These are phyloP conservation scores for Sipha maydis DNA, from an alignment of 2,888 invertebrate genomes.

Conservation along the genomic window DNA sequence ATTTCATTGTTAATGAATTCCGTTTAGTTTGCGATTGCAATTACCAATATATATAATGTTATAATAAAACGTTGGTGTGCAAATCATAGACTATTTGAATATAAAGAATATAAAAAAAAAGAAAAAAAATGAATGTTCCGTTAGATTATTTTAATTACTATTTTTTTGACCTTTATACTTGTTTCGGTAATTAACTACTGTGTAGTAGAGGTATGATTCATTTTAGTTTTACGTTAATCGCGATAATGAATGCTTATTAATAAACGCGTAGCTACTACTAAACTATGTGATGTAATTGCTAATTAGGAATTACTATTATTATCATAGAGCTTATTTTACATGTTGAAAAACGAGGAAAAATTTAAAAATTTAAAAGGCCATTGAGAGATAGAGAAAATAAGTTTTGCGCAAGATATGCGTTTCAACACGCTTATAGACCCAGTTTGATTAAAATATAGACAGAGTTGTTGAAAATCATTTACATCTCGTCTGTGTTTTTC, in stretches of 20 bases:
- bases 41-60: no score
- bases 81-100: no score
- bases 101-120: no score
- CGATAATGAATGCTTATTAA: neutral
- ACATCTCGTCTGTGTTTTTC: neutral
- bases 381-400: neutral
- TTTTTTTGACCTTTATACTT: constrained; percentile 5
- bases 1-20: no score
- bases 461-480: no score
- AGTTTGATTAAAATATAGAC: neutral
- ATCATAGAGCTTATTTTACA: neutral
- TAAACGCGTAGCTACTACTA: neutral
- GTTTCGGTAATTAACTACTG: neutral
- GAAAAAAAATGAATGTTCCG: no score
- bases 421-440: neutral
- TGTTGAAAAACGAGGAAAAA: neutral
- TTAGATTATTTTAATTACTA: neutral
- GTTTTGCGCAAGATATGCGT: neutral
- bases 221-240: neutral
- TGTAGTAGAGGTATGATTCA: neutral
- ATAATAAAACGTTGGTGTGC: no score
- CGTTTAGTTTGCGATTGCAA: no score
- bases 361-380: no score
- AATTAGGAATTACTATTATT: neutral
- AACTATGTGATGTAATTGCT: neutral